A percentile compares a stretch with the other conserved stretches of the same genome.
Evolutionary conservation across 2,888 invertebrate species (phyloP).

Genomic region (Spodoptera littoralis): DNA sequence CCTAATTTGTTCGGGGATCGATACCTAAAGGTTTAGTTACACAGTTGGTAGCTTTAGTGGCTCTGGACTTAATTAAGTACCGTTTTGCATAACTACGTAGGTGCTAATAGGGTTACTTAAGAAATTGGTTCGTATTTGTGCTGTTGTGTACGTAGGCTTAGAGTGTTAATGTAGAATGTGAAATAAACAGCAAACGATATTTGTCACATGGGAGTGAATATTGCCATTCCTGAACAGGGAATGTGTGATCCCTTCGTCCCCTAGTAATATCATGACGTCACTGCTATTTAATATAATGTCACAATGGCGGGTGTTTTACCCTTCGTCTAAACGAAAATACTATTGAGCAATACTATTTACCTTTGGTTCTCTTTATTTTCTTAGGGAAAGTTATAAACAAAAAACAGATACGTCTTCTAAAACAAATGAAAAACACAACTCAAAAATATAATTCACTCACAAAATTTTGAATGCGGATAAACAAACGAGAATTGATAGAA

Average conservation of each 20-base stretch:
- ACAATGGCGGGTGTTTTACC: conserved; percentile 8
- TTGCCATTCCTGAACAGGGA: conserved; percentile 5
- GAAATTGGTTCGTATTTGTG: not conserved
- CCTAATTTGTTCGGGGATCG: conserved; percentile 65
- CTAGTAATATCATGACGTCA: conserved; percentile 6
- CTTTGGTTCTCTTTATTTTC: not conserved
- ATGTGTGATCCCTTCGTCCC: conserved; percentile 5
- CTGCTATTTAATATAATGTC: not conserved
- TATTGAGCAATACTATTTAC: not conserved
- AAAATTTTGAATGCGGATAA: conserved; percentile 4
- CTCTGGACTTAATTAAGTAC: conserved; percentile 35
- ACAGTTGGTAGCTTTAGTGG: conserved; percentile 29
- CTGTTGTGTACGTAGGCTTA: not conserved
- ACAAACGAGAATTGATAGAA: conserved; percentile 20
- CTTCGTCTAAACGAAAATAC: conserved; percentile 9
- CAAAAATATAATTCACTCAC: not conserved
- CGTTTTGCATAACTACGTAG: not conserved
- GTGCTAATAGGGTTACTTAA: conserved; percentile 1
- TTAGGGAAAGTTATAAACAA: too few species aligned
- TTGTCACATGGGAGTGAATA: conserved; percentile 9
- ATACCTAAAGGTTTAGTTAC: conserved; percentile 40
- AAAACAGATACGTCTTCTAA: too few species aligned
- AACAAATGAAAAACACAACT: too few species aligned
- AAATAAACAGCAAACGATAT: conserved; percentile 13
- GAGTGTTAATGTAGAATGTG: not conserved